Conservation (phyloP, 92 coral and sea anemone species). For the Hydrozoanthus gracilis region DNA sequence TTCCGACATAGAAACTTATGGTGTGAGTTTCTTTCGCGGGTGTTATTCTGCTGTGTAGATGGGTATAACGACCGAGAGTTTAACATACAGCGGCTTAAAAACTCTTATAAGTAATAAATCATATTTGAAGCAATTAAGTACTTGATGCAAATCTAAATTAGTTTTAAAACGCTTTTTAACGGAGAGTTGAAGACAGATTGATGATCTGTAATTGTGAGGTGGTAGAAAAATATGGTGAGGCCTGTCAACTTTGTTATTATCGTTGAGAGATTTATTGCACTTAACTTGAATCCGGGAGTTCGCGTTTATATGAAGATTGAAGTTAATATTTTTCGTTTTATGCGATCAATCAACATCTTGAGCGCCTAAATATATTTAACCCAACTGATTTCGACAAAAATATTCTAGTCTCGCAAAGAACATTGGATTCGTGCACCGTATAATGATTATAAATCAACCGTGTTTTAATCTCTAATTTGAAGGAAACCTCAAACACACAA, state of each 20-base stretch:
- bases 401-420: too few species aligned
- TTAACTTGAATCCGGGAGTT: too few species aligned
- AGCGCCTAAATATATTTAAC: too few species aligned
- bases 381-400: too few species aligned
- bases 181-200: neutral
- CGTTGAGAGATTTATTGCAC: neutral
- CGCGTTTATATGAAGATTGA: too few species aligned
- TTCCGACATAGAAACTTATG: neutral
- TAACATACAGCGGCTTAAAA: neutral
- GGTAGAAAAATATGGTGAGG: neutral
- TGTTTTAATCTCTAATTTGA: too few species aligned
- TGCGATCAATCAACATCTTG: too few species aligned
- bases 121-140: conserved; percentile 13
- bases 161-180: neutral
- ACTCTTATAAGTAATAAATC: neutral
- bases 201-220: neutral
- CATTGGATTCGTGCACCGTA: too few species aligned
- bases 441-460: too few species aligned
- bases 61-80: too few species aligned
- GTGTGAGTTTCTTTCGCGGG: neutral
- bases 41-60: neutral
- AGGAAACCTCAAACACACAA: too few species aligned
- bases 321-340: too few species aligned
- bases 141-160: neutral
- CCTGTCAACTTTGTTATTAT: neutral